Conservation (phyloP, 2,113 vertebrate genomes). For the Grammomys dolichurus region DNA sequence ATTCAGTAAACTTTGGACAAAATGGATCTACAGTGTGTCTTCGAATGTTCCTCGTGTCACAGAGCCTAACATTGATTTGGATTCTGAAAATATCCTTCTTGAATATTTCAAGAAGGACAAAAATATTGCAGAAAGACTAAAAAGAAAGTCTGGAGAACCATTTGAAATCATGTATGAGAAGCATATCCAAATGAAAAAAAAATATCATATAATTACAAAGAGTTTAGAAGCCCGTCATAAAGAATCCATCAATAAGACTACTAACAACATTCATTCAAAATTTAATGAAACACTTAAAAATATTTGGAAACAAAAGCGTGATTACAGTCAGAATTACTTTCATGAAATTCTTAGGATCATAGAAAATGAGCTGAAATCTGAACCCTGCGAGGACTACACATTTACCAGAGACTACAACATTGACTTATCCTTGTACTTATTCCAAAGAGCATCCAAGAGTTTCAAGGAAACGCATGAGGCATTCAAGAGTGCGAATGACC, state of each 20-base stretch:
- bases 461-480: constrained; percentile 79
- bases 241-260: background rate
- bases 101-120: constrained; percentile 28
- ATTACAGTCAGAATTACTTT: constrained; percentile 77
- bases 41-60: background rate
- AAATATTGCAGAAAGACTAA: background rate
- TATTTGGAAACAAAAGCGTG: background rate
- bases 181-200: background rate
- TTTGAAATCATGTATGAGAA: background rate
- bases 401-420: constrained; percentile 77
- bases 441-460: constrained; percentile 49
- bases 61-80: constrained; percentile 22
- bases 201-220: fast-evolving
- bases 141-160: fast-evolving
- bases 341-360: constrained; percentile 76
- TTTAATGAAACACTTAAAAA: constrained; percentile 50
- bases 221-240: background rate
- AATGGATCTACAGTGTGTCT: constrained; percentile 72
- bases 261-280: background rate
- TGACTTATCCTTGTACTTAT: constrained; percentile 82
- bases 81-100: constrained; percentile 67
- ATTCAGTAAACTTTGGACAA: constrained; percentile 81
- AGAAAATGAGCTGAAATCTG: constrained; percentile 56
- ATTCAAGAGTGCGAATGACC: constrained; percentile 84
- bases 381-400: constrained; percentile 29